Base-by-base conservation (phyloP, 2,797 vertebrate species). In the Chaunax sp. region DNA sequence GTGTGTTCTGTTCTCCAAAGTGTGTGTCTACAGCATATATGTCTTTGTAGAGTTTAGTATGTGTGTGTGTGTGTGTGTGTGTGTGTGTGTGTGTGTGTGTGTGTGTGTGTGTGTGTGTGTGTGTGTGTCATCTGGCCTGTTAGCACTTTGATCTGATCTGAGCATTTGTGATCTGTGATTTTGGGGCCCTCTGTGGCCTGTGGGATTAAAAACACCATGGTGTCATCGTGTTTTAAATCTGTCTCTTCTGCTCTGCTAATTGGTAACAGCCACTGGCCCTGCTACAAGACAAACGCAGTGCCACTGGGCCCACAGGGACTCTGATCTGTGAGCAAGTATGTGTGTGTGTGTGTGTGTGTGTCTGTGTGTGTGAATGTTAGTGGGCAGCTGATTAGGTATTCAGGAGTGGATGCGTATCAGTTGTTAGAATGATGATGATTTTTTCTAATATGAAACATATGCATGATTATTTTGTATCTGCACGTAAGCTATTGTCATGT, bases 211-310 rank as follows among this genome's bases (percentile, higher is more conserved):
- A 84, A 87, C 85, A 89, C 77, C 37, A 84, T 66, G 44, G 82
- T 90, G 88, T 91, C 90, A 91, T 86, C 70, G 80, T 80, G 80
- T 85, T 87, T 92, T 86, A 91, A 89, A 88, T 90, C 88, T 88
- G 73, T 86, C 68, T 89, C 84, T 86, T 91, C 88, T 88, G 89
- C 89, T 90, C 75, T 78, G 83, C 86, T 91, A 92, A 91, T 90
- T 92, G 90, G 81, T 89, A 69, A 77, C 80, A 89, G 83, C 85
- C 84, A 89, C 67, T 55, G 81, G 85, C 84, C 69, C 44, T 44
- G 83, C 75, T 78, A 85, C 86, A 89, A 90, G 84, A 88, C 87
- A 79, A 86, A 85, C 23, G 80, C 80, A 72, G 72, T 35, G 20
- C 54, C 80, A 78, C 74, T 59, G 28, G 78, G 62, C 74, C 87